Base-by-base conservation (phyloP, 2,888 invertebrate genomes). In the Dynastes maya region DNA sequence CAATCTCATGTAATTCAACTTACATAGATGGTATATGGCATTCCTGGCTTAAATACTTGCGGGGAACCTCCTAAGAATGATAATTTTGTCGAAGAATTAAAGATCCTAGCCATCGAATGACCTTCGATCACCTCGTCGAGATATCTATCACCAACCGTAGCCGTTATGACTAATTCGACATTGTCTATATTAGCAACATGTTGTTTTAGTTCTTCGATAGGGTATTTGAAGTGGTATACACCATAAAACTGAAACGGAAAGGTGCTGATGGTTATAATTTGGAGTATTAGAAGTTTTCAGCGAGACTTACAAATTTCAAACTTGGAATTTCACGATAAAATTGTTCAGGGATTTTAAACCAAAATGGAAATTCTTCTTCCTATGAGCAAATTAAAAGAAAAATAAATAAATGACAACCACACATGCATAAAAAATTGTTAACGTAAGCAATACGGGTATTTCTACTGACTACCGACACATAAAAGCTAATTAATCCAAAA, bases 11-110 rank as follows among this genome's bases (percentile, higher is more conserved):
- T 6, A 49, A 32, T 49, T 9, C 16, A 9, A 90, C 94, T 92
- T 88, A 95, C 95, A 88, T 96, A 96, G 68, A 94, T 91, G 80
- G 94, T 94, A 85, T 97, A 95, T 0, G 97, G 96, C 95, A 98
- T 97, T 8, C 96, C 92, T 0, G 98, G 98, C 88, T 98, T 98
- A 89, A 98, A 98, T 16, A 98, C 95, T 88, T 98, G 97, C 6
- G 98, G 96, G 0, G 94, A 92, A 49, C 96, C 97, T 0, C 98
- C 98, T 1, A 98, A 90, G 88, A 98, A 97, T 53, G 93, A 91
- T 0, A 98, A 91, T 76, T 93, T 92, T 6, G 97, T 91, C 6
- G 95, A 95, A 0, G 97, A 96, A 89, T 97, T 97, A 87, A 94
- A 97, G 71, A 98, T 93, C 82, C 97, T 90, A 0, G 97, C 95